Conservation (phyloP, 53 echinoderm and acorn worm genomes). For the Hippasteria phrygiana region DNA sequence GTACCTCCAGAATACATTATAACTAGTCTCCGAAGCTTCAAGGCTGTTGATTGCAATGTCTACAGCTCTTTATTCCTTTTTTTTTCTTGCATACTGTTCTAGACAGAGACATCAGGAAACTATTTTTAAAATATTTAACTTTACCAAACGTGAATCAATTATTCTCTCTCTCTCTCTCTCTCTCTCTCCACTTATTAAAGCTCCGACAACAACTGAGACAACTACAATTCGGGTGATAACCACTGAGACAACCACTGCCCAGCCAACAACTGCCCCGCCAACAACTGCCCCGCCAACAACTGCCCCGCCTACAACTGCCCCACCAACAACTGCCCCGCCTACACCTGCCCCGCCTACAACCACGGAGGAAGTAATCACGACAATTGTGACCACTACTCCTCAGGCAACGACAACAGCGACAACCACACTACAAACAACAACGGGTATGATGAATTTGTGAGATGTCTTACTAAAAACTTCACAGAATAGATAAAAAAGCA, state of each 20-base stretch:
- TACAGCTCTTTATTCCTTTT: too few relatives aligned
- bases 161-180: too few relatives aligned
- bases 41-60: too few relatives aligned
- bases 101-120: too few relatives aligned
- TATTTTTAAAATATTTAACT: too few relatives aligned
- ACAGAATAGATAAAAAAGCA: too few relatives aligned
- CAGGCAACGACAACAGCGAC: conserved; percentile 24
- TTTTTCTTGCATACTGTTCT: too few relatives aligned
- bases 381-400: conserved; percentile 8
- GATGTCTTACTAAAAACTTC: too few relatives aligned
- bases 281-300: neutral
- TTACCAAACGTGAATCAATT: too few relatives aligned
- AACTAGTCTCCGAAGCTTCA: too few relatives aligned
- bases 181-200: too few relatives aligned
- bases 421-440: conserved; percentile 29
- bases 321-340: neutral
- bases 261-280: neutral
- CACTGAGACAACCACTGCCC: neutral
- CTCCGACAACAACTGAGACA: neutral
- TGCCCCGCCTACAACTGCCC: neutral
- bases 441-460: conserved; percentile 3
- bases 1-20: too few relatives aligned
- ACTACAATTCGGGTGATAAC: neutral
- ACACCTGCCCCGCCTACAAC: conserved; percentile 23
- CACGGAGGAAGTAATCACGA: conserved; percentile 45